phyloP scores from a whole-genome alignment of 1,140 invertebrate species.

The Aporrectodea caliginosa region DNA sequence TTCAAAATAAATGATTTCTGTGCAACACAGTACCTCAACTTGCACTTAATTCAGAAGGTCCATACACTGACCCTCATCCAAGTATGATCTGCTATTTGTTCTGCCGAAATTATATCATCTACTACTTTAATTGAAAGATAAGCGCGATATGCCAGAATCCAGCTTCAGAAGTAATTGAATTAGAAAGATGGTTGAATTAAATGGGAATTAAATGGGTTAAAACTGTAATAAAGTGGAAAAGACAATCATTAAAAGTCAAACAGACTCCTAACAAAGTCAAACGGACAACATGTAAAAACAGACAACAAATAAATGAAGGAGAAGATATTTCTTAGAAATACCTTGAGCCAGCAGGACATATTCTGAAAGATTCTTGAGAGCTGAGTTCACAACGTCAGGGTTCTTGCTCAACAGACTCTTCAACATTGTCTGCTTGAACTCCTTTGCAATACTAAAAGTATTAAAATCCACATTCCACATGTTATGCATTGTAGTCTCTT shows the following conservation, averaged over 20 bases:
- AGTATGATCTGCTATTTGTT: too few relatives aligned
- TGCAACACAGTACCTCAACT: not conserved
- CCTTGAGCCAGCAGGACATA: slow-evolving; percentile 64
- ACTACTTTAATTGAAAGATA: too few relatives aligned
- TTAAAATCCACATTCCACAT: not conserved
- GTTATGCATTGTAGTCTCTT: not conserved
- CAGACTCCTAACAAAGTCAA: too few relatives aligned
- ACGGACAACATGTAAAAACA: too few relatives aligned
- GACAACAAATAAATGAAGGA: not conserved
- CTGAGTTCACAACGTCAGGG: slow-evolving; percentile 71
- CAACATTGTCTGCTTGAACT: slow-evolving; percentile 70
- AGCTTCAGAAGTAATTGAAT: too few relatives aligned
- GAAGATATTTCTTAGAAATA: slow-evolving; percentile 5
- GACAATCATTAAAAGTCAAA: not conserved
- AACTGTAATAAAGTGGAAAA: not conserved
- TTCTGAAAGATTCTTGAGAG: slow-evolving; percentile 77
- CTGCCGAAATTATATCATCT: too few relatives aligned
- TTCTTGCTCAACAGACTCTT: slow-evolving; percentile 73
- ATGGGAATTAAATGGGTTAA: not conserved
- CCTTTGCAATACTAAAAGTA: slow-evolving; percentile 45
- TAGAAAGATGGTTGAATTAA: not conserved
- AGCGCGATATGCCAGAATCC: too few relatives aligned
- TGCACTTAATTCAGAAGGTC: not conserved
- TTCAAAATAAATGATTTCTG: not conserved
- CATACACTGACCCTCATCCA: not conserved